Conservation (phyloP, 30 jellyfish, hydroid and myxozoan species). For the Pelagia noctiluca region DNA sequence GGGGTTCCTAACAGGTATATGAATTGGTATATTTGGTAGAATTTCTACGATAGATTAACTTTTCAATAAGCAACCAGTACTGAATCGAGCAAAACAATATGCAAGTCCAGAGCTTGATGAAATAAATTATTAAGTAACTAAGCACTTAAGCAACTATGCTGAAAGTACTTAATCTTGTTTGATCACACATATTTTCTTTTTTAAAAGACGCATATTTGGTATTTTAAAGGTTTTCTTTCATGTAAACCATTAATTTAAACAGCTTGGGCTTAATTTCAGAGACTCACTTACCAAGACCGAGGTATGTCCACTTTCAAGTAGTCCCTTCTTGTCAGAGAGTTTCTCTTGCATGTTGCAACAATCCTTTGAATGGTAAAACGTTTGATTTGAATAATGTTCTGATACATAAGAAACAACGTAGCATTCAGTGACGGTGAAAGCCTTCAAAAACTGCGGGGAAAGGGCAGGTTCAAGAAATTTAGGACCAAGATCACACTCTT, state of each 20-base stretch:
- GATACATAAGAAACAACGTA: not conserved
- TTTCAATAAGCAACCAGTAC: too few species aligned
- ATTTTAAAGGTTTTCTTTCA: too few species aligned
- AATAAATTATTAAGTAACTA: not conserved
- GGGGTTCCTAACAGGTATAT: too few species aligned
- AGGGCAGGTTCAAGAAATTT: too few species aligned
- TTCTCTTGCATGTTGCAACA: constrained; percentile 50
- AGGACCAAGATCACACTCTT: too few species aligned
- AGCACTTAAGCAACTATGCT: not conserved
- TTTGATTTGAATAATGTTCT: not conserved
- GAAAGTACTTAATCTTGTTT: not conserved
- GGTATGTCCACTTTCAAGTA: constrained; percentile 51
- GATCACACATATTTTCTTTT: not conserved
- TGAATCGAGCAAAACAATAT: too few species aligned
- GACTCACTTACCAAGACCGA: constrained; percentile 60
- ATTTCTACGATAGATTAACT: too few species aligned
- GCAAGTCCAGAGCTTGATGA: not conserved
- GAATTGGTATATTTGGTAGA: too few species aligned
- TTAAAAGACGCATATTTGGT: not conserved
- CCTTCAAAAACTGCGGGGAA: not conserved
- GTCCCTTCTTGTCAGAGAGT: constrained; percentile 42
- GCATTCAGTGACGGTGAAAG: too few species aligned
- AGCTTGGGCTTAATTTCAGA: too few species aligned
- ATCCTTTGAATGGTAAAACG: constrained; percentile 28
- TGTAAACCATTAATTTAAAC: too few species aligned